Percentiles rank a stretch among this genome's conserved stretches.
Conservation (phyloP, 2,113 vertebrate species). For the Nyctereutes procyonoides region DNA sequence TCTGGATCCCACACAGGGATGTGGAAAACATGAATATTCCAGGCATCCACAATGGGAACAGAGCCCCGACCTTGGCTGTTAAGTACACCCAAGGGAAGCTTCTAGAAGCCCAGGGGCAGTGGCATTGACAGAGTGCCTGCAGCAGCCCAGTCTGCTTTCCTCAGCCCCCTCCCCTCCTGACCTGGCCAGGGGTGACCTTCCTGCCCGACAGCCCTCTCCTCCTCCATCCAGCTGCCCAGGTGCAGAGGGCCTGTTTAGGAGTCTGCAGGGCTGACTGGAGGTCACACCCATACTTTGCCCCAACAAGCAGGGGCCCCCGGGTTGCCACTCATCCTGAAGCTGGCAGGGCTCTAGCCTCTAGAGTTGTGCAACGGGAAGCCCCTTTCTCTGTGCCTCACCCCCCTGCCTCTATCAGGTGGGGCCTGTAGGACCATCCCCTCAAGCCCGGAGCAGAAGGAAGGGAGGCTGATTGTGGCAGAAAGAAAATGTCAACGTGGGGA, state of each 20-base stretch:
- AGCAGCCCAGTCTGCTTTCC: not conserved
- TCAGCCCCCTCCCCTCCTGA: not conserved
- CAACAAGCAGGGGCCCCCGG: not conserved
- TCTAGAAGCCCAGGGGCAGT: constrained; percentile 3
- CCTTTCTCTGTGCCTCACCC: not conserved
- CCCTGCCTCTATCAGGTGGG: not conserved
- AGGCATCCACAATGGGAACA: constrained; percentile 60
- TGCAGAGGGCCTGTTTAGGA: not conserved
- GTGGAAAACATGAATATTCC: not conserved
- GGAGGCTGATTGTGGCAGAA: not conserved
- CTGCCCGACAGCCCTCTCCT: not conserved
- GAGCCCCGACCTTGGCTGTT: not conserved
- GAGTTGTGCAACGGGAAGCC: accelerated
- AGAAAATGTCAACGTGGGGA: not conserved
- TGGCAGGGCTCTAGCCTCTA: not conserved
- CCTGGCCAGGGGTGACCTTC: not conserved
- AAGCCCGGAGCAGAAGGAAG: not conserved
- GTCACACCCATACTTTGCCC: not conserved
- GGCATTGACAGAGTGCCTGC: not conserved
- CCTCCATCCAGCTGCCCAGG: too few relatives aligned
- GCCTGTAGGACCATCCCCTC: not conserved
- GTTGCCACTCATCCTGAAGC: too few relatives aligned
- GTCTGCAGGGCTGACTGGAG: not conserved
- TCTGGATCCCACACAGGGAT: constrained; percentile 44
- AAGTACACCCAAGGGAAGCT: not conserved